Base-by-base conservation (phyloP, 1,140 invertebrate species). In the Drosophila sproati region DNA sequence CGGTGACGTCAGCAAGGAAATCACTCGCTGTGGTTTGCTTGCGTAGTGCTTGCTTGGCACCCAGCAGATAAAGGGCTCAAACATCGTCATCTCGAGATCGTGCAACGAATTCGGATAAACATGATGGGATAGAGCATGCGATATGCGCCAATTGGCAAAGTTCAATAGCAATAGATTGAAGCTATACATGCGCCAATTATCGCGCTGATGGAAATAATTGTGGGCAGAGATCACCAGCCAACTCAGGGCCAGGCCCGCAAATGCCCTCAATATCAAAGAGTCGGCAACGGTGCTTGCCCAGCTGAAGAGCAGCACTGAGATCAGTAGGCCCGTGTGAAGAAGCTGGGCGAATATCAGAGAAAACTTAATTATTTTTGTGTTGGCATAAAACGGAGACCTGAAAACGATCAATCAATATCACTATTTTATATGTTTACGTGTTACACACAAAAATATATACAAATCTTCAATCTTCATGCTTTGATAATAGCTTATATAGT, bases 131-230 rank as follows among this genome's bases (percentile, higher is more conserved):
- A 98, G 85, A 0, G 93, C 95, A 80, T 98, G 97, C 0, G 94
- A 95, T 45, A 97, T 94, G 64, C 96, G 93, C 94, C 96, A 98
- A 72, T 95, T 95, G 50, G 94, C 95, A 83, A 82, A 95, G 93
- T 89, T 92, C 91, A 96, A 91, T 10, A 95, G 82, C 5, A 93
- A 93, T 0, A 98, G 91, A 86, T 97, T 96, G 56, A 96, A 96
- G 37, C 96, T 95, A 80, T 96, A 97, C 95, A 97, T 97, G 45
- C 97, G 94, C 94, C 96, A 97, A 83, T 94, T 97, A 78, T 98
- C 95, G 8, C 93, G 94, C 85, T 95, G 94, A 86, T 98, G 97
- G 39, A 97, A 95, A 86, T 96, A 98, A 92, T 98, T 98, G 83
- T 98, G 97, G 0, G 95, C 94, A 28, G 93, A 93, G 37, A 95